A percentile compares a stretch with the other conserved stretches of the same genome.
Evolutionary conservation across 2,888 invertebrate genomes (phyloP).

Genomic region (Plagodis dolabraria): DNA sequence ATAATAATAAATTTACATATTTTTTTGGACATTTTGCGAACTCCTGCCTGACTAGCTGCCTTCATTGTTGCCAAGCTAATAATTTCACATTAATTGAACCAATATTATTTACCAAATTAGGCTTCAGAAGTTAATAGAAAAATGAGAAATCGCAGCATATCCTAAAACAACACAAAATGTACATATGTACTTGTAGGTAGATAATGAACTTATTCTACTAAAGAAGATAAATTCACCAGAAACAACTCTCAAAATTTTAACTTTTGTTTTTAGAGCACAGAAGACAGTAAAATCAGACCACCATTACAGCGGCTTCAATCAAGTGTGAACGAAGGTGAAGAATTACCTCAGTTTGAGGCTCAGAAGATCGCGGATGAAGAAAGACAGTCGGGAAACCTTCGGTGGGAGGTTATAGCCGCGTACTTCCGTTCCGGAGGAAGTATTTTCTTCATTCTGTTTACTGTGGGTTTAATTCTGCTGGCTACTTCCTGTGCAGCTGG

Average conservation of each 20-base stretch:
- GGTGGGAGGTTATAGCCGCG: conserved; percentile 66
- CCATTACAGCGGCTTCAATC: conserved; percentile 41
- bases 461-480: conserved; percentile 62
- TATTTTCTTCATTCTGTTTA: conserved; percentile 59
- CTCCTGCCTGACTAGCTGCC: too few relatives aligned
- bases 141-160: too few relatives aligned
- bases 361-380: conserved; percentile 72
- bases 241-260: neutral
- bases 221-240: conserved; percentile 2
- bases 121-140: too few relatives aligned
- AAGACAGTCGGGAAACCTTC: conserved; percentile 68
- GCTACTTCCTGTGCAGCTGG: conserved; percentile 86
- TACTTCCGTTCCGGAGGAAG: conserved; percentile 72
- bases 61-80: too few relatives aligned
- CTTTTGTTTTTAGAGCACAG: conserved; percentile 30
- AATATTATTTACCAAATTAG: too few relatives aligned
- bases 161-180: too few relatives aligned
- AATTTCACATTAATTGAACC: too few relatives aligned
- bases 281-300: conserved; percentile 46
- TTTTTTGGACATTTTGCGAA: too few relatives aligned
- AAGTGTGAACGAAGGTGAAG: conserved; percentile 57
- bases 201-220: too few relatives aligned
- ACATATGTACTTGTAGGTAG: too few relatives aligned
- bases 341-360: conserved; percentile 62
- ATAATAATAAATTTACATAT: too few relatives aligned